These are phyloP conservation scores for Aldabrachelys gigantea DNA, from an alignment of 2,113 vertebrate genomes.

Conservation along the genomic window DNA sequence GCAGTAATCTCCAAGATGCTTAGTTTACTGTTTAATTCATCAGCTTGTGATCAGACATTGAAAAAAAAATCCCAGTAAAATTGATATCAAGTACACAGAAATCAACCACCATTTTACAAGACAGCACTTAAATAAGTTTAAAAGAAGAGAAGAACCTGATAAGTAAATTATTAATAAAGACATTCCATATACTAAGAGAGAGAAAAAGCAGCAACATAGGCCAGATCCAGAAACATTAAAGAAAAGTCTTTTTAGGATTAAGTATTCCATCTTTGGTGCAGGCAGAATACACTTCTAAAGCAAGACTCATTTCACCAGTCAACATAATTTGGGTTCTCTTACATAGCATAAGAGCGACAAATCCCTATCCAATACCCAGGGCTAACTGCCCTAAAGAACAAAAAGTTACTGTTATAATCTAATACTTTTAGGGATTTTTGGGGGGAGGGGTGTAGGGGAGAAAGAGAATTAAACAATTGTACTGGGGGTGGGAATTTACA, in stretches of 20 bases:
- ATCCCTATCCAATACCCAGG: neutral
- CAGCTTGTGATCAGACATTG: neutral
- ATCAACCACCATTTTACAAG: neutral
- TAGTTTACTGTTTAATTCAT: neutral
- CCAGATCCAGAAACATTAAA: neutral
- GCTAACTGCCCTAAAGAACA: neutral
- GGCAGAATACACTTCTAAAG: neutral
- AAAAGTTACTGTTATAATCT: neutral
- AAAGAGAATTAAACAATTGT: neutral
- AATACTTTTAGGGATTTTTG: neutral
- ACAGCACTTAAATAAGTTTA: neutral
- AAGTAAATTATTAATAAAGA: neutral
- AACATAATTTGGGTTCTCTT: neutral
- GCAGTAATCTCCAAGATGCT: neutral
- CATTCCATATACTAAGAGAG: neutral
- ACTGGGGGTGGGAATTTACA: neutral
- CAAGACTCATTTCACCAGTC: neutral
- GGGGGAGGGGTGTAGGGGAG: rapidly evolving
- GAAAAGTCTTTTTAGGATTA: neutral
- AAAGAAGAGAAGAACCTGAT: neutral
- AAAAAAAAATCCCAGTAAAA: neutral
- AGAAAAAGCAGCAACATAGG: neutral
- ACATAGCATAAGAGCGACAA: neutral
- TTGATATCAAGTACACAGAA: neutral
- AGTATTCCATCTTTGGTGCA: neutral